phyloP scores from a whole-genome alignment of 2,888 invertebrate species.

The Microctonus brassicae region DNA sequence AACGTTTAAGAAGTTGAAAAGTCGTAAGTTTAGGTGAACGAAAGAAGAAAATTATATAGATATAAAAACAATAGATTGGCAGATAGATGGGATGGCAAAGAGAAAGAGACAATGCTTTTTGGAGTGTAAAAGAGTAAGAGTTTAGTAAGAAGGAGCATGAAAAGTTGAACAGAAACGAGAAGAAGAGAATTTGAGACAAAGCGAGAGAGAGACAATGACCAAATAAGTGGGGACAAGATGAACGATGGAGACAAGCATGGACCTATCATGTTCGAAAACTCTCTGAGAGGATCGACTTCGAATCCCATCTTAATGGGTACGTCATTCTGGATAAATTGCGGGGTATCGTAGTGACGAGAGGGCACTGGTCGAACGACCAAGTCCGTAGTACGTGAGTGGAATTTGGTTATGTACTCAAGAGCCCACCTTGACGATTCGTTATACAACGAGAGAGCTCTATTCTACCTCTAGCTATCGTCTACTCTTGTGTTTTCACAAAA shows the following conservation, averaged over 20 bases:
- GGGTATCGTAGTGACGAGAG: conserved; percentile 46
- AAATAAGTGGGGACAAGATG: not conserved
- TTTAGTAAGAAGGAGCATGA: conserved; percentile 1
- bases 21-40: conserved; percentile 45
- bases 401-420: conserved; percentile 49
- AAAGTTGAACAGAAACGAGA: not conserved
- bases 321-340: conserved; percentile 58
- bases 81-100: not conserved
- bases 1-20: conserved; percentile 50
- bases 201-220: not conserved
- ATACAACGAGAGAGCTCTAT: not conserved
- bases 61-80: conserved; percentile 9
- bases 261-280: conserved; percentile 41
- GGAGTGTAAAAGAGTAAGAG: conserved; percentile 1
- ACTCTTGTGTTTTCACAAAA: not conserved
- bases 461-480: not conserved
- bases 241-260: conserved; percentile 20
- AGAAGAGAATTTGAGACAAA: not conserved
- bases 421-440: conserved; percentile 27
- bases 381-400: conserved; percentile 56
- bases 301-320: conserved; percentile 56
- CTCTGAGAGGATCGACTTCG: conserved; percentile 42
- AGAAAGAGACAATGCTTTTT: conserved; percentile 7
- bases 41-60: not conserved
- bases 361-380: conserved; percentile 23